Base-by-base conservation (phyloP, 2,888 invertebrate species). In the Prenolepis imparis region DNA sequence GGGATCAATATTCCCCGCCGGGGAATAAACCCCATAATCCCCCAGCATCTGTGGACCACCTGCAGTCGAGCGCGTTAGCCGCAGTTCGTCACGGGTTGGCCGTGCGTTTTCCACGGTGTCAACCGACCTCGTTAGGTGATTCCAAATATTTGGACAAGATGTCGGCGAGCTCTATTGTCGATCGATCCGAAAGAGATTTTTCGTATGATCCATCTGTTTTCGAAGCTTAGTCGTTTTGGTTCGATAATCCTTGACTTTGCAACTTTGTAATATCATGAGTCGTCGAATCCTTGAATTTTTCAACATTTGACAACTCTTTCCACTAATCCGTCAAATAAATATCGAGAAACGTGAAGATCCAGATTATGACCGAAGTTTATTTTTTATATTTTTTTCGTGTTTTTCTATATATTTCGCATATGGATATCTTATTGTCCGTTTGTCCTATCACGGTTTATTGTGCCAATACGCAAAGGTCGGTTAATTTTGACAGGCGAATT, bases 1-100 rank as follows among this genome's bases (percentile, higher is more conserved):
- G 91, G 94, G 94, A 94, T 94, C 94, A 93, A 94, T 94, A 94
- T 93, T 28, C 28, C 94, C 94, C 94, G 93, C 93, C 93, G 93
- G 92, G 94, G 94, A 93, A 93, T 94, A 94, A 94, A 94, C 93
- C 92, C 94, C 91, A 88, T 94, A 94, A 94, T 94, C 94, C 93
- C 86, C 89, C 88, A 90, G 94, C 94, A 94, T 94, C 94, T 94
- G 94, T 93, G 90, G 94, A 92, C 94, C 94, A 94, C 94, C 94
- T 94, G 94, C 94, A 94, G 94, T 93, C 93, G 93, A 88, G 91
- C 92, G 92, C 94, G 52, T 52, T 52, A n/a, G n/a, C 52, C 52
- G n/a, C n/a, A 52, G 52, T 94, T 93, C 94, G 93, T 93, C 93
- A 93, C 93, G 93, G 93, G 87, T 90, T 91, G 90, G 92, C 89